Evolutionary conservation across 2,888 invertebrate genomes (phyloP), one percentile per base, ranked within the genome.

Genomic region (Drosophila siamana): DNA sequence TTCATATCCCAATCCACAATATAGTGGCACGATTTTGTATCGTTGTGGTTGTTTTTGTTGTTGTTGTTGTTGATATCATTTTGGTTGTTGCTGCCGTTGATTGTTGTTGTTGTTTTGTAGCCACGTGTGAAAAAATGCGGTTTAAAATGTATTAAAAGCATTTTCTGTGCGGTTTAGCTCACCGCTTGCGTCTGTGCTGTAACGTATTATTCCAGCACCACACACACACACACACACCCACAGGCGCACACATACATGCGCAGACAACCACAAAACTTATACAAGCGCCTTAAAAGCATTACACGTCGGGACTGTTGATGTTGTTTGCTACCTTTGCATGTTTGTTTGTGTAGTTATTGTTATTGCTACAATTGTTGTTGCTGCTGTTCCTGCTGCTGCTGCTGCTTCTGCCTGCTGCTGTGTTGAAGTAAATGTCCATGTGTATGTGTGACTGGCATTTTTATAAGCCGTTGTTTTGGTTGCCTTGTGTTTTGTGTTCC

Each of bases 91-190:
- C 13, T 51, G 36, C 4, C 9, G 30, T 4, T n/a, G 19, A 19
- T 51, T 47, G 56, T 33, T 57, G 57, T 30, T 50, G 46, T 36
- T 52, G 57, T 64, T 57, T 78, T 84, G 71, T 76, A 78, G 87
- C 82, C 87, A 85, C 86, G 87, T 85, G 85, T 85, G 82, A 86
- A 81, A 82, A 85, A 85, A 86, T 86, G 81, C 80, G 84, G 84
- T 86, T 84, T 86, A 83, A 86, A 84, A 83, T 73, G 83, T 83
- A 84, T 84, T 83, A 83, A 86, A 86, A 83, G 86, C 80, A 80
- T 83, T 80, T 86, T 74, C 70, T 65, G 70, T 85, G 77, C 61
- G 72, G 68, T 76, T 76, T 75, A 67, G 13, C 68, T 56, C 70
- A 47, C 30, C 33, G 59, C 54, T 52, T 1, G 6, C 46, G 57